Evolutionary conservation across 2,888 invertebrate species (phyloP), one percentile per base, ranked within the genome.

Genomic region (Hirtodrosophila trivittata): DNA sequence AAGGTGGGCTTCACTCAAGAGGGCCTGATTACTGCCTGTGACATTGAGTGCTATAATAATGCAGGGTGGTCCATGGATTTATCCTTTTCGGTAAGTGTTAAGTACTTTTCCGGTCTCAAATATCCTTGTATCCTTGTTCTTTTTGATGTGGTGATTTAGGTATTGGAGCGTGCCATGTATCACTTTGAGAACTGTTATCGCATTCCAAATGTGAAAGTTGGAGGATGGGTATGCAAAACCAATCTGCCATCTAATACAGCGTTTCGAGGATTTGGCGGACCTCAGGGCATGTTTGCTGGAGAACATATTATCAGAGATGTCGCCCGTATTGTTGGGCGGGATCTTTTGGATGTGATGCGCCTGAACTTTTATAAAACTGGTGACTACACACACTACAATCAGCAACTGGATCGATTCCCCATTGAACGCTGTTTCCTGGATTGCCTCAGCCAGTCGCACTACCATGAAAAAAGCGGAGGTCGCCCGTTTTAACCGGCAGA

Each of bases 231-330:
- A 8, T 98, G 98, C 87, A 95, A 93, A 90, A 98, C 98, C 0
- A 97, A 98, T 91, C 89, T 97, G 45, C 94, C 97, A 0, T 97
- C 97, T 0, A 97, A 97, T 88, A 98, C 98, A 0, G 98, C 98
- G 0, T 98, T 98, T 86, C 92, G 98, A 78, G 97, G 97, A 1
- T 97, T 97, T 85, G 97, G 97, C 4, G 97, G 94, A 0, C 97
- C 97, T 0, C 97, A 97, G 88, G 97, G 95, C 21, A 97, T 97
- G 97, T 95, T 96, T 87, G 93, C 94, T 1, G 95, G 93, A 0
- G 98, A 98, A 90, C 93, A 92, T 73, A 94, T 96, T 75, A 92
- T 96, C 32, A 92, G 95, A 65, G 94, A 96, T 68, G 92, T 97
- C 9, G 97, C 97, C 0, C 92, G 92, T 26, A 93, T 92, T 75